These are phyloP conservation scores for Gymnosoma rotundatum DNA, from an alignment of 2,888 invertebrate genomes.

Conservation along the genomic window DNA sequence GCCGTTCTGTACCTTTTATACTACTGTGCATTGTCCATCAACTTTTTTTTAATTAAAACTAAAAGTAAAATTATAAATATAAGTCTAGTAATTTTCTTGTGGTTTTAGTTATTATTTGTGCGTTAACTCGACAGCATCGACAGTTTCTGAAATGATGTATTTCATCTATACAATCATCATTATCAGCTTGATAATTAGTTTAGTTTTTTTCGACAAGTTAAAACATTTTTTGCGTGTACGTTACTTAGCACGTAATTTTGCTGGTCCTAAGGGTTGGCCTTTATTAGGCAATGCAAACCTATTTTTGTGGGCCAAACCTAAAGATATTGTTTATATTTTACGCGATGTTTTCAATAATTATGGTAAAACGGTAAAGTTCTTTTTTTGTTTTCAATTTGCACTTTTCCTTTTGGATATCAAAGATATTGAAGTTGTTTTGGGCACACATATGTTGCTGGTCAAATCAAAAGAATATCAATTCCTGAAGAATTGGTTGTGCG, in stretches of 20 bases:
- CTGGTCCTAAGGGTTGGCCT: constrained; percentile 81
- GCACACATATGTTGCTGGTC: constrained; percentile 65
- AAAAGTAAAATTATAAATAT: too few relatives aligned
- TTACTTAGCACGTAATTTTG: constrained; percentile 70
- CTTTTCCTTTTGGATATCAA: constrained; percentile 72
- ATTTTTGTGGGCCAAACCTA: constrained; percentile 81
- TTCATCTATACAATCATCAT: constrained; percentile 10
- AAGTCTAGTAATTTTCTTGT: not conserved
- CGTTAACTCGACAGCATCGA: not conserved
- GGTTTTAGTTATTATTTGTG: constrained; percentile 1
- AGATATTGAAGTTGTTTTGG: constrained; percentile 72
- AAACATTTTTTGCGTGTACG: constrained; percentile 5
- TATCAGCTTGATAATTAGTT: not conserved
- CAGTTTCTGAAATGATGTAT: constrained; percentile 31
- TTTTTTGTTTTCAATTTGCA: constrained; percentile 70
- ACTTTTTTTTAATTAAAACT: too few relatives aligned
- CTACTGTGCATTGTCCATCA: too few relatives aligned
- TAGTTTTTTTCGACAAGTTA: constrained; percentile 52
- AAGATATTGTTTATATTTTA: constrained; percentile 77
- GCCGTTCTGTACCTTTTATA: too few relatives aligned
- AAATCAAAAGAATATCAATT: constrained; percentile 73
- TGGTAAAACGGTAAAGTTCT: constrained; percentile 72
- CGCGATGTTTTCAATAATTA: constrained; percentile 79
- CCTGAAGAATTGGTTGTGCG: constrained; percentile 74
- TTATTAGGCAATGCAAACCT: constrained; percentile 83